Conservation (phyloP, 2,888 invertebrate genomes). For the Charanyca ferruginea region DNA sequence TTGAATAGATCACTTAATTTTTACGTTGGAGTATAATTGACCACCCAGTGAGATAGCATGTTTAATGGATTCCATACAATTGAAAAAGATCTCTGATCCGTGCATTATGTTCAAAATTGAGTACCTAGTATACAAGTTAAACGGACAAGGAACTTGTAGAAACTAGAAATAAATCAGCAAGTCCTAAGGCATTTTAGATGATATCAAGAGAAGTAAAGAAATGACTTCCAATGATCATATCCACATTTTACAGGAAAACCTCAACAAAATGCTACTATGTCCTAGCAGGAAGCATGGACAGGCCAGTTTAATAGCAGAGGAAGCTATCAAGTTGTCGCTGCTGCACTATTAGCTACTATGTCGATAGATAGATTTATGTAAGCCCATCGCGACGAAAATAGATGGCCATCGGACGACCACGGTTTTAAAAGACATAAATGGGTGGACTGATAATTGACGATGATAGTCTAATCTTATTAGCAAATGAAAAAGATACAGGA, state of each 20-base stretch:
- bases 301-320: slow-evolving; percentile 80
- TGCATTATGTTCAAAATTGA: background rate
- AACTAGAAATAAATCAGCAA: slow-evolving; percentile 15
- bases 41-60: slow-evolving; percentile 28
- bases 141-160: background rate
- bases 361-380: slow-evolving; percentile 84
- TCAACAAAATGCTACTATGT: slow-evolving; percentile 63
- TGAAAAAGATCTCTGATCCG: background rate
- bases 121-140: background rate
- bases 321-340: slow-evolving; percentile 89
- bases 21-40: slow-evolving; percentile 38
- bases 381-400: slow-evolving; percentile 73
- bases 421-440: slow-evolving; percentile 57
- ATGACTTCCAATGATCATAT: slow-evolving; percentile 44
- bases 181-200: slow-evolving; percentile 24
- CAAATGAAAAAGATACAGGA: slow-evolving; percentile 1
- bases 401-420: slow-evolving; percentile 62
- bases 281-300: slow-evolving; percentile 71
- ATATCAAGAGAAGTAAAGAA: slow-evolving; percentile 36
- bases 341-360: slow-evolving; percentile 80
- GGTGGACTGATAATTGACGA: slow-evolving; percentile 43
- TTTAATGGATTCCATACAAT: slow-evolving; percentile 21
- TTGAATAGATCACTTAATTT: slow-evolving; percentile 51
- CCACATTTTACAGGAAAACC: slow-evolving; percentile 56
- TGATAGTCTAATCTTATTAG: slow-evolving; percentile 48